Base-by-base conservation (phyloP, 2,113 vertebrate genomes). In the Opisthocomus hoazin region DNA sequence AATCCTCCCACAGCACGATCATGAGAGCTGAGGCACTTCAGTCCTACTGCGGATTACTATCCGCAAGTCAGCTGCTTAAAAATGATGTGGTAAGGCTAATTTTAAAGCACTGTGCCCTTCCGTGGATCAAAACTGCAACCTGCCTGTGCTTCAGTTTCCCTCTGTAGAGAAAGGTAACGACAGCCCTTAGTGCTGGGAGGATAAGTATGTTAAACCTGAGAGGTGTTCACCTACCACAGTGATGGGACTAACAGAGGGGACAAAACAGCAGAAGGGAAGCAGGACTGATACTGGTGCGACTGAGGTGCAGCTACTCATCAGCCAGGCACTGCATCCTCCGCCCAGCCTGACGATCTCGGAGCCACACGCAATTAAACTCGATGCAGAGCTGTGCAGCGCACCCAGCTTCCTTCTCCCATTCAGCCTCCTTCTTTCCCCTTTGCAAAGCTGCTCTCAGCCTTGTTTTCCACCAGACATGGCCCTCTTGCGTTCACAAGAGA, bases 401-500 rank as follows among this genome's bases (percentile, higher is more conserved):
- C 45, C 37, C 74, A 27, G 63, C 66, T 43, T 57, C 37, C 26
- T 50, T 11, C 64, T 71, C 45, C 51, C 46, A 4, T 36, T 53
- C 68, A 15, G 22, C 15, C 29, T 48, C 41, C 54, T 41, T 11
- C 77, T 26, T 29, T 27, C 30, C 80, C 32, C 50, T 48, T 30
- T 21, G 46, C 54, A 57, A 37, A 73, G 39, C 74, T 45, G 23
- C 56, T 13, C 11, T 37, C 61, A 61, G 61, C 53, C 61, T 56
- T 34, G 84, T 50, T 83, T n/a, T 6, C 63, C 87, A 69, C 84
- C n/a, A 48, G 54, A 95, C 46, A 2, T 11, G 73, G 93, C 96
- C 95, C 94, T 94, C 95, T 95, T 73, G 93, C 78, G 92, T 94
- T 94, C 94, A 64, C 89, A 74, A 50, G 66, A 5, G 53, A 95